Base-by-base conservation (phyloP, 2,113 vertebrate species). In the Ursus arctos region DNA sequence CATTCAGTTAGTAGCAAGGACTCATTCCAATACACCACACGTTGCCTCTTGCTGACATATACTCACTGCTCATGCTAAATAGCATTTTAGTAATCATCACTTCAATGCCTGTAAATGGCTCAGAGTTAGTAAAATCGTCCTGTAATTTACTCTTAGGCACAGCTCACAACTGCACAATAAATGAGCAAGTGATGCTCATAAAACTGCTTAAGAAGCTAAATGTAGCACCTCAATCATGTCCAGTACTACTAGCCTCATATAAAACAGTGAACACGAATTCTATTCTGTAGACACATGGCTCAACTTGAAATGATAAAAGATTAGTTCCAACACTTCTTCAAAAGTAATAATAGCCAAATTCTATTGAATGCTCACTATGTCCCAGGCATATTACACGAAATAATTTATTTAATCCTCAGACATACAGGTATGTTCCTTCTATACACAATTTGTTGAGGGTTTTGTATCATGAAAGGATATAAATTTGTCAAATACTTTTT, bases 141-240 rank as follows among this genome's bases (percentile, higher is more conserved):
- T 83, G 14, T 69, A 76, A 76, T 53, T 76, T 83, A n/a, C 79
- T 72, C 67, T 95, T 47, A 65, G 13, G 26, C 43, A 69, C 71
- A 94, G 77, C 65, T 53, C 55, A 90, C 28, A 95, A 76, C 63
- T 67, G 63, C 28, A 67, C 63, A 67, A 67, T 67, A 67, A 67
- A 67, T 67, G 63, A 67, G 63, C 31, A 67, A 67, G 10, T 47
- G 36, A 88, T 53, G 79, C 47, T 76, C n/a, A 65, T 55, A 33
- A 95, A 90, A 74, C 33, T 65, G 43, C 33, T 71, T 72, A 94
- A 71, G 22, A 94, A 88, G 43, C 87, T 95, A 90, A 51, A 76
- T 47, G 79, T 11, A 76, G n/a, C 21, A 65, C 71, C 36, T 80
- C 6, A 16, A 55, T 65, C 79, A 65, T 84, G n/a, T 55, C 57